phyloP scores from a whole-genome alignment of 2,797 vertebrate species.

The Pseudochirops cupreus region DNA sequence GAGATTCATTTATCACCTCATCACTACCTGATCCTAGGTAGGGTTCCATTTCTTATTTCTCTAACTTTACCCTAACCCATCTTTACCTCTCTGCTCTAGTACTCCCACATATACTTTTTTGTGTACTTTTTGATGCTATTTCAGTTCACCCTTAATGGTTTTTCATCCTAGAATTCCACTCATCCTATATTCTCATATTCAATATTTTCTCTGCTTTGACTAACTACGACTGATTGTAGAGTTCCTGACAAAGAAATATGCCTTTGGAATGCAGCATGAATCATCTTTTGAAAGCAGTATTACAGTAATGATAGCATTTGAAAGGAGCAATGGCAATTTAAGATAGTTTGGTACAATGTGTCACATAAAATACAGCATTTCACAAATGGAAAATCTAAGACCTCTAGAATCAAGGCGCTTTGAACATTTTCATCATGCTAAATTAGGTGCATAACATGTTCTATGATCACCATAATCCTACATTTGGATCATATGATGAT shows the following conservation, averaged over 20 bases:
- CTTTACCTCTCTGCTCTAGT: not conserved
- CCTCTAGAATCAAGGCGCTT: constrained; percentile 21
- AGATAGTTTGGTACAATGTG: not conserved
- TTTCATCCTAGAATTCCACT: not conserved
- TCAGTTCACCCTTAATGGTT: not conserved
- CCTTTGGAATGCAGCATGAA: not conserved
- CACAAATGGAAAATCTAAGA: constrained; percentile 24
- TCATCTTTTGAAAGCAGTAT: not conserved
- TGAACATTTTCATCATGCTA: not conserved
- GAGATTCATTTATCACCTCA: not conserved
- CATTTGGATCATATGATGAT: not conserved
- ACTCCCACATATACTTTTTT: not conserved
- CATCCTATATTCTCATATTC: not conserved
- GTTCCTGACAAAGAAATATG: not conserved
- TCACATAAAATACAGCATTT: constrained; percentile 19
- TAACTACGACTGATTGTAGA: not conserved
- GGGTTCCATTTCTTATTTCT: not conserved
- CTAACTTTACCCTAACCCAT: not conserved
- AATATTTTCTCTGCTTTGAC: not conserved
- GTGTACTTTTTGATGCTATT: not conserved
- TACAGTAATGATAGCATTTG: constrained; percentile 7
- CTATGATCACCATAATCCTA: not conserved
- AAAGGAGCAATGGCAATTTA: not conserved
- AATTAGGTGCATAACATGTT: not conserved
- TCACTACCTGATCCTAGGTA: not conserved